Conservation (phyloP, 1,140 invertebrate genomes). For the Drosophila tani region DNA sequence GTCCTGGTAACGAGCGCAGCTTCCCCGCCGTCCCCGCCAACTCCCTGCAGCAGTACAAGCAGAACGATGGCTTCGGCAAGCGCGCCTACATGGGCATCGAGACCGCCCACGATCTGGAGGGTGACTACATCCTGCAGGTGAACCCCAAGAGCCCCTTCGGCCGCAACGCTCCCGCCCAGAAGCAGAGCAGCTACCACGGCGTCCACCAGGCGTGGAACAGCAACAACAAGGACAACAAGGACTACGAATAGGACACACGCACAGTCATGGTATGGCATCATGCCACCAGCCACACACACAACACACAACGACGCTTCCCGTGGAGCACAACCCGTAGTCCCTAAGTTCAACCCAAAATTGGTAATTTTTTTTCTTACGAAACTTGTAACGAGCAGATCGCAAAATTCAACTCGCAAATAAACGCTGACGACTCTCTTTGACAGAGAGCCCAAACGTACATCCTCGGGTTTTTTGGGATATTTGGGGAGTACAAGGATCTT, state of each 20-base stretch:
- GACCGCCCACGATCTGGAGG: constrained; percentile 64
- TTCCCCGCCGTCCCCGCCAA: constrained; percentile 76
- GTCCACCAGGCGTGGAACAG: constrained; percentile 64
- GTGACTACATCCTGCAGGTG: constrained; percentile 81
- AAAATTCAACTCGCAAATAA: constrained; percentile 51
- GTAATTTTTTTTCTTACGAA: constrained; percentile 21
- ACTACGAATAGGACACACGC: constrained; percentile 26
- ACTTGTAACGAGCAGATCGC: constrained; percentile 26
- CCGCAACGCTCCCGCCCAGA: constrained; percentile 72
- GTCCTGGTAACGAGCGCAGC: constrained; percentile 81
- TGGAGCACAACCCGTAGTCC: constrained; percentile 34
- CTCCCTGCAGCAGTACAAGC: constrained; percentile 75
- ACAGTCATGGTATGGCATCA: not conserved
- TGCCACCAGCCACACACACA: constrained; percentile 4
- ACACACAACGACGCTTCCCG: constrained; percentile 25
- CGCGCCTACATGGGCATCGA: constrained; percentile 82
- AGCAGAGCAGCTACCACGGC: constrained; percentile 68
- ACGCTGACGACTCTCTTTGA: constrained; percentile 40
- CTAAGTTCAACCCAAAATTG: constrained; percentile 50
- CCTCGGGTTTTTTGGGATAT: too few relatives aligned
- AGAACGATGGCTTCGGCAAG: constrained; percentile 74
- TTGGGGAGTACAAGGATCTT: too few relatives aligned
- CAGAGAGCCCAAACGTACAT: constrained; percentile 39
- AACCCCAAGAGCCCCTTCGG: constrained; percentile 82
- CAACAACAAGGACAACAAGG: constrained; percentile 48